Percentiles rank a stretch among this genome's conserved stretches.
Evolutionary conservation across 2,113 vertebrate species (phyloP).

Genomic region (Mastomys natalensis): DNA sequence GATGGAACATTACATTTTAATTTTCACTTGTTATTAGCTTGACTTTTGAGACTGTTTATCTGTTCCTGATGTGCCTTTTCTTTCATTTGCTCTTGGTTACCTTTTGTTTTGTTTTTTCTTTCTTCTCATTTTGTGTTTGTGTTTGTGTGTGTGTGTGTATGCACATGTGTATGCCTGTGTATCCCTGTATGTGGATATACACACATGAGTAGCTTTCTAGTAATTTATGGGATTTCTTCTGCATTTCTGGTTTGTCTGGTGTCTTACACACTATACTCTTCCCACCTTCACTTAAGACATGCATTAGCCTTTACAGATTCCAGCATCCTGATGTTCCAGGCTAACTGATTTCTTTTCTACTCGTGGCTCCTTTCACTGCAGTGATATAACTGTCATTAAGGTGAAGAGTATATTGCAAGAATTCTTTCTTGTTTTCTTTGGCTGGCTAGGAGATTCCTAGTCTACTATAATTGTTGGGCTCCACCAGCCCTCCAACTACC

Average conservation of each 20-base stretch:
- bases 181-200: not conserved
- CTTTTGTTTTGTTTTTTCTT: not conserved
- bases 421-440: not conserved
- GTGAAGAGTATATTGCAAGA: not conserved
- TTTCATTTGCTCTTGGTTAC: not conserved
- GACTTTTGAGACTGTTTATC: not conserved
- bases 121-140: not conserved
- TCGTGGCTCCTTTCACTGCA: not conserved
- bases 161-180: too few species aligned
- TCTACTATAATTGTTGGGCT: accelerated
- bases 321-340: not conserved
- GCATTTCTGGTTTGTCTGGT: not conserved
- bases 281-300: not conserved
- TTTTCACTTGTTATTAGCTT: not conserved
- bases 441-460: not conserved
- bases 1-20: not conserved
- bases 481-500: not conserved
- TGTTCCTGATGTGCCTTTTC: not conserved
- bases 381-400: not conserved
- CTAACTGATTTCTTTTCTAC: not conserved
- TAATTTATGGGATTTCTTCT: not conserved
- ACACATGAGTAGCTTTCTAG: not conserved
- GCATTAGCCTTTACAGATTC: not conserved
- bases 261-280: not conserved
- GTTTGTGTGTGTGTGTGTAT: too few species aligned